Evolutionary conservation across 1,140 invertebrate genomes (phyloP).

Genomic region (Trichomalopsis sarcophagae): DNA sequence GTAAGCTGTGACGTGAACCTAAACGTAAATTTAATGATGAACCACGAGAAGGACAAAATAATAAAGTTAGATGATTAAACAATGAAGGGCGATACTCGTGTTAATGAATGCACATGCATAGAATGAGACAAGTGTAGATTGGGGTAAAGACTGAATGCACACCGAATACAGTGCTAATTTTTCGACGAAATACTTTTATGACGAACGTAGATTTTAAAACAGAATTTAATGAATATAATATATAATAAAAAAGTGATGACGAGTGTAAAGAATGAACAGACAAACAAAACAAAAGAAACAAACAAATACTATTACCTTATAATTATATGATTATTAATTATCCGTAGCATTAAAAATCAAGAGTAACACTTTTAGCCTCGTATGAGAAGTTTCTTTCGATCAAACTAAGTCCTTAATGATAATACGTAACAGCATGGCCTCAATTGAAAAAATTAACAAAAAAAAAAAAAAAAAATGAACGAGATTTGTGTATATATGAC

Average conservation of each 20-base stretch:
- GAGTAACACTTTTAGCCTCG: slow-evolving; percentile 19
- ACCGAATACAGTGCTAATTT: slow-evolving; percentile 49
- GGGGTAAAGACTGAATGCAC: slow-evolving; percentile 49
- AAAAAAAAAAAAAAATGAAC: slow-evolving; percentile 1
- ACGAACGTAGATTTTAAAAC: slow-evolving; percentile 45
- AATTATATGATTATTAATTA: slow-evolving; percentile 39
- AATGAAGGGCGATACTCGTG: slow-evolving; percentile 15
- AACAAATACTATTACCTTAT: slow-evolving; percentile 41
- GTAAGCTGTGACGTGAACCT: slow-evolving; percentile 40
- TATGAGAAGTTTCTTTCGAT: slow-evolving; percentile 34
- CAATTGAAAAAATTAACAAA: slow-evolving; percentile 29
- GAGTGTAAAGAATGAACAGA: slow-evolving; percentile 22
- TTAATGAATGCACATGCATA: slow-evolving; percentile 12
- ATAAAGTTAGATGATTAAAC: slow-evolving; percentile 21
- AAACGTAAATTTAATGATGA: slow-evolving; percentile 28
- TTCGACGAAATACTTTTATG: slow-evolving; percentile 47
- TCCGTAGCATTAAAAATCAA: slow-evolving; percentile 25
- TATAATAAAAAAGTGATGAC: slow-evolving; percentile 5
- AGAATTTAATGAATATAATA: slow-evolving; percentile 37
- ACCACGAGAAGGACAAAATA: slow-evolving; percentile 6
- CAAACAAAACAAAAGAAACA: slow-evolving; percentile 5
- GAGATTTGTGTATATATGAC: slow-evolving; percentile 48
- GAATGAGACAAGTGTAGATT: slow-evolving; percentile 38
- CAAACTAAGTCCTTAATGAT: slow-evolving; percentile 26
- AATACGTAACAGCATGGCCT: slow-evolving; percentile 49